Evolutionary conservation across 2,797 vertebrate species (phyloP).

Genomic region (Fratercula arctica): DNA sequence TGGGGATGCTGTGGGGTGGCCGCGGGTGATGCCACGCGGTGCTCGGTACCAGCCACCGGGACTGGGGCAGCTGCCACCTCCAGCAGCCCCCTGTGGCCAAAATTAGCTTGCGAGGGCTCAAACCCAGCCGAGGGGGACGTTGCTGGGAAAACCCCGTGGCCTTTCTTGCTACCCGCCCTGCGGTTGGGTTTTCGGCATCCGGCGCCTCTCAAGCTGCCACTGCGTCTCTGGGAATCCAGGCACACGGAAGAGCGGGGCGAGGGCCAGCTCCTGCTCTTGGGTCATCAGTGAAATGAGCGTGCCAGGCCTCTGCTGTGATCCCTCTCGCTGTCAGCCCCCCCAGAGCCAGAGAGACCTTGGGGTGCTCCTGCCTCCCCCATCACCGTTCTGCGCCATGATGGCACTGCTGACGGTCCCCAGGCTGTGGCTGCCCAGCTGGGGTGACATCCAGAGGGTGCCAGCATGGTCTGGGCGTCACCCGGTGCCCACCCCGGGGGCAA

Average conservation of each 20-base stretch:
- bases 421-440: not conserved
- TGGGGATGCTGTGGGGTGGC: not conserved
- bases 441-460: not conserved
- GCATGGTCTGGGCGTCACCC: not conserved
- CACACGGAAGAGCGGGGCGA: fast-evolving
- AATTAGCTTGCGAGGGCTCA: not conserved
- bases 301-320: not conserved
- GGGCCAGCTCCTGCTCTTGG: not conserved
- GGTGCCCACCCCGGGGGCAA: fast-evolving
- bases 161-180: not conserved
- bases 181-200: not conserved
- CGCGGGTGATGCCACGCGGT: fast-evolving
- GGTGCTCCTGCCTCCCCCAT: not conserved
- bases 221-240: fast-evolving
- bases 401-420: fast-evolving
- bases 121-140: fast-evolving
- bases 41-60: not conserved
- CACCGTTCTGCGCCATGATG: fast-evolving
- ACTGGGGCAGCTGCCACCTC: not conserved
- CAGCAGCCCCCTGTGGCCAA: not conserved
- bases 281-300: not conserved
- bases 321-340: not conserved
- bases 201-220: fast-evolving
- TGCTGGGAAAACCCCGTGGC: not conserved
- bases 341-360: not conserved